Evolutionary conservation across 2,888 invertebrate genomes (phyloP).

Genomic region (Mantis religiosa): DNA sequence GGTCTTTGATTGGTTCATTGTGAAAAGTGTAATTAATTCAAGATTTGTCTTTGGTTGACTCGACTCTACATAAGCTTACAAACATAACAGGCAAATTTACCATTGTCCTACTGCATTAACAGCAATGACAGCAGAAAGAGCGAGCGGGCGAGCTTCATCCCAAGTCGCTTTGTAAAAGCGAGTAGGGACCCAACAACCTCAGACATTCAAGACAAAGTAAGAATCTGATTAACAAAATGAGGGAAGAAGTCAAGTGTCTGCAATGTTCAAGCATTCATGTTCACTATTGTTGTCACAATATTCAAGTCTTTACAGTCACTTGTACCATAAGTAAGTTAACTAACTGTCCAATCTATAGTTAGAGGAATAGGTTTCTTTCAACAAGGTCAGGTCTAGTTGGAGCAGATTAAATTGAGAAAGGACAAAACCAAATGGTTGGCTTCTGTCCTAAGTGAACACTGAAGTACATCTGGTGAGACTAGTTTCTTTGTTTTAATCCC

Average conservation of each 20-base stretch:
- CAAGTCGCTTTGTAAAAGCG: neutral
- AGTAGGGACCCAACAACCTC: neutral
- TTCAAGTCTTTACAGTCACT: neutral
- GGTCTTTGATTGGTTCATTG: conserved; percentile 22
- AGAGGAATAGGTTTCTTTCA: neutral
- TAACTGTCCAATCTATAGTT: neutral
- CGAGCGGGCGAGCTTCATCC: neutral
- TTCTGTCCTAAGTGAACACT: conserved; percentile 32
- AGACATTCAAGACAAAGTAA: neutral
- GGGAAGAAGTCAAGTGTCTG: neutral
- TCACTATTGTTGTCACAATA: neutral
- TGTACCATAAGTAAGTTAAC: neutral
- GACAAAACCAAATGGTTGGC: conserved; percentile 22
- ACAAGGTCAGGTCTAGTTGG: conserved; percentile 6
- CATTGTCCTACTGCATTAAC: neutral
- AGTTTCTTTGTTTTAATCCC: conserved; percentile 19
- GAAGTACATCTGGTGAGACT: conserved; percentile 31
- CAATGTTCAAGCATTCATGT: neutral
- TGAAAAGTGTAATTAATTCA: conserved; percentile 21
- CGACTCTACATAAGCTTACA: conserved; percentile 29
- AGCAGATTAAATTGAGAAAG: conserved; percentile 7
- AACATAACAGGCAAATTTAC: conserved; percentile 25
- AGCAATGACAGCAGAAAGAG: neutral
- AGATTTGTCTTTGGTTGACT: conserved; percentile 18
- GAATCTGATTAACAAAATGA: neutral